Conservation (phyloP, 2,888 invertebrate genomes). For the Zelleria hepariella region DNA sequence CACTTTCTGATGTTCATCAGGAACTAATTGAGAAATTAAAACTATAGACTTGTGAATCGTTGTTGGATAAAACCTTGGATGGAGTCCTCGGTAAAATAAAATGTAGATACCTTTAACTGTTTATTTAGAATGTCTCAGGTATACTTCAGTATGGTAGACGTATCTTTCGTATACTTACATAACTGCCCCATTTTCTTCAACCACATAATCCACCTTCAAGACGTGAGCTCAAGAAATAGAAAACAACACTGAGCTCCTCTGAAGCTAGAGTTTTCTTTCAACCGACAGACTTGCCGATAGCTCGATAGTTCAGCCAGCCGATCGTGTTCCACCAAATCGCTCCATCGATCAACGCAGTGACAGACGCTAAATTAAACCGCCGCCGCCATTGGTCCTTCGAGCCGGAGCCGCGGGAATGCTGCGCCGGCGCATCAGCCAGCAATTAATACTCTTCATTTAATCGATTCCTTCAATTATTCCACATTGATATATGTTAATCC, state of each 20-base stretch:
- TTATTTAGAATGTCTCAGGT: too few species aligned
- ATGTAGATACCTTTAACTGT: too few species aligned
- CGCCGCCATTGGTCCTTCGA: neutral
- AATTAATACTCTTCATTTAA: conserved; percentile 71
- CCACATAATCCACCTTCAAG: neutral
- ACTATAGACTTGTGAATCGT: too few species aligned
- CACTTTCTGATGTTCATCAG: too few species aligned
- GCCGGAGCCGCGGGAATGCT: conserved; percentile 10
- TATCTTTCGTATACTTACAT: too few species aligned
- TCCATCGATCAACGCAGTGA: conserved; percentile 1
- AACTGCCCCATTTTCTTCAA: too few species aligned
- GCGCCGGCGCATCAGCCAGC: conserved; percentile 66
- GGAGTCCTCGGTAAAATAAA: too few species aligned
- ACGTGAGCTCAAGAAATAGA: neutral
- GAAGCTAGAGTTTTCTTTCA: neutral
- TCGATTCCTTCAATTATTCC: conserved; percentile 71
- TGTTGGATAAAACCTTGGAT: too few species aligned
- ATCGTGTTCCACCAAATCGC: neutral
- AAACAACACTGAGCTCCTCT: neutral
- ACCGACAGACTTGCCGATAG: neutral
- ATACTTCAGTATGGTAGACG: too few species aligned
- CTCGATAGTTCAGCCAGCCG: neutral
- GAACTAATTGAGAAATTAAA: too few species aligned
- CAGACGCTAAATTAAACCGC: conserved; percentile 6
- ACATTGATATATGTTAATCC: conserved; percentile 69